Conservation (phyloP, 1,140 invertebrate species). For the Zaprionus nigranus region DNA sequence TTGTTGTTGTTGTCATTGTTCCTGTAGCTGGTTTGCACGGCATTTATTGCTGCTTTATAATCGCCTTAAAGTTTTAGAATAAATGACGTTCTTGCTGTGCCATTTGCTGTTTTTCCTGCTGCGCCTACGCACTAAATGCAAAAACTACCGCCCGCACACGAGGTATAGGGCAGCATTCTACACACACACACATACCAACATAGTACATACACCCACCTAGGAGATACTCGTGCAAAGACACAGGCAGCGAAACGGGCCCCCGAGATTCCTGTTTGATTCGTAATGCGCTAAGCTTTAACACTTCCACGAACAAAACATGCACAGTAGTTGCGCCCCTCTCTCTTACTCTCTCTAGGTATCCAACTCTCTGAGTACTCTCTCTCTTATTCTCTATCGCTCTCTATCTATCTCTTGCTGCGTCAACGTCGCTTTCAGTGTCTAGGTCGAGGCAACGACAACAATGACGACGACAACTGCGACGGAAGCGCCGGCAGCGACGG, state of each 20-base stretch:
- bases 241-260: background rate
- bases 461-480: background rate
- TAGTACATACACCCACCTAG: background rate
- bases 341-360: background rate
- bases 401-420: constrained; percentile 21
- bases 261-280: constrained; percentile 27
- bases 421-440: constrained; percentile 64
- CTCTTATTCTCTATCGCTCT: background rate
- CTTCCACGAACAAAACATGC: constrained; percentile 55
- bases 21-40: background rate
- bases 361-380: constrained; percentile 11
- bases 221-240: background rate
- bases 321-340: background rate
- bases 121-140: constrained; percentile 29
- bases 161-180: background rate
- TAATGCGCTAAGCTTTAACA: constrained; percentile 51
- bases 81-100: background rate
- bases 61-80: constrained; percentile 48
- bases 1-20: background rate
- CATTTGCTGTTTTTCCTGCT: constrained; percentile 1
- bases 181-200: background rate
- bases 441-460: constrained; percentile 69
- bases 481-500: background rate
- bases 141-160: constrained; percentile 12
- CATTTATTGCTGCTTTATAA: no score